Evolutionary conservation across 1,140 invertebrate species (phyloP).

Genomic region (Grapholita molesta): DNA sequence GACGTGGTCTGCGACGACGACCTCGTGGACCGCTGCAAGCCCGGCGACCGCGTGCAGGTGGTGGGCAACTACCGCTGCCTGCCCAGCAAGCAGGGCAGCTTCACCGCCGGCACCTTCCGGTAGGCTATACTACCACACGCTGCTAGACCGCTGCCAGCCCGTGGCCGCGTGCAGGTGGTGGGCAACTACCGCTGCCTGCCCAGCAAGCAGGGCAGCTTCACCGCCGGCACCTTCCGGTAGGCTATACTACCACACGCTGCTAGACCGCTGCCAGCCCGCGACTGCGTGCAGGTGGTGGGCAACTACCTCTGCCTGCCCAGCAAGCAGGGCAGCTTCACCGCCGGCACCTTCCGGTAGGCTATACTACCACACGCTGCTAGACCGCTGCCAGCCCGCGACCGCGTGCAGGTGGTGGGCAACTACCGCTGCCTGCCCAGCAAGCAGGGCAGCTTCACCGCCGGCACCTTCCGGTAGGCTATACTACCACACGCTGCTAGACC

Average conservation of each 20-base stretch:
- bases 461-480: conserved; percentile 89
- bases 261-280: conserved; percentile 97
- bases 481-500: no score
- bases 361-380: conserved; percentile 81
- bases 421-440: conserved; percentile 97
- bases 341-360: conserved; percentile 92
- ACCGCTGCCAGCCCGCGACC: conserved; percentile 97
- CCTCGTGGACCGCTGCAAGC: conserved; percentile 97
- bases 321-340: conserved; percentile 96
- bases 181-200: conserved; percentile 97
- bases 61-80: conserved; percentile 97
- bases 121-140: conserved; percentile 62
- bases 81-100: conserved; percentile 95
- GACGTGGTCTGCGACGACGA: conserved; percentile 98
- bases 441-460: conserved; percentile 94
- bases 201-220: conserved; percentile 95
- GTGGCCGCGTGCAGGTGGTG: conserved; percentile 96
- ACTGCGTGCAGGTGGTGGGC: conserved; percentile 96
- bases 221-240: conserved; percentile 94
- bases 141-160: conserved; percentile 97
- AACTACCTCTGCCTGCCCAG: conserved; percentile 96
- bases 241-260: background rate
- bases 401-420: conserved; percentile 96
- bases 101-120: conserved; percentile 96
- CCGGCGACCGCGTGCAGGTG: conserved; percentile 97